Percentiles rank a stretch among this genome's conserved stretches.
phyloP scores from a whole-genome alignment of 2,888 invertebrate genomes.

The Onthophagus sagittarius region DNA sequence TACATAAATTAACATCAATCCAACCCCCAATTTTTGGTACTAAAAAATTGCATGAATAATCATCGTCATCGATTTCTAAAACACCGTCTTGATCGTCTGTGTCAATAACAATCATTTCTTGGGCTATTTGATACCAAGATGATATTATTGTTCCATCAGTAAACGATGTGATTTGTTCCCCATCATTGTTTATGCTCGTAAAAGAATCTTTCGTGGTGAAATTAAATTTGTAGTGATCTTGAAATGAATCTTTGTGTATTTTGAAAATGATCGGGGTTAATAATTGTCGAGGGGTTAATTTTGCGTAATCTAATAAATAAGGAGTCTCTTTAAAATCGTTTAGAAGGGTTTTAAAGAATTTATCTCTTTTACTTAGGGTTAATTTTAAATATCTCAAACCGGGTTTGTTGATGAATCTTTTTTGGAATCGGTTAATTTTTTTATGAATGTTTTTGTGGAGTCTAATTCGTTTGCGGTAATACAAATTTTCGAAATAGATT shows the following conservation, averaged over 20 bases:
- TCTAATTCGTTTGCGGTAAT: conserved; percentile 8
- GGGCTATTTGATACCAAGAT: conserved; percentile 19
- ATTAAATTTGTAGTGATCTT: conserved; percentile 15
- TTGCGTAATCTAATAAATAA: background rate
- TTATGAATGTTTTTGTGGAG: conserved; percentile 13
- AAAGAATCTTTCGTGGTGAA: conserved; percentile 13
- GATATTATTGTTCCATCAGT: conserved; percentile 21
- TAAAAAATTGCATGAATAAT: conserved; percentile 22
- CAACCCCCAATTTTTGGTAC: conserved; percentile 18
- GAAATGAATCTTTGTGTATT: conserved; percentile 6
- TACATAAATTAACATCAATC: conserved; percentile 16
- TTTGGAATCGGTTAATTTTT: conserved; percentile 17
- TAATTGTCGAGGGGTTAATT: background rate
- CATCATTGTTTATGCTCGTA: conserved; percentile 18
- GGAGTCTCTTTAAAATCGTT: background rate
- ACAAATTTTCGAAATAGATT: background rate
- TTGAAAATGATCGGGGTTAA: conserved; percentile 12
- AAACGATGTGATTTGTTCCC: conserved; percentile 18
- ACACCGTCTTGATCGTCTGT: background rate
- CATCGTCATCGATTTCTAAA: conserved; percentile 19
- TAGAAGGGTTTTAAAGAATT: background rate
- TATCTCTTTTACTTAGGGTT: conserved; percentile 7
- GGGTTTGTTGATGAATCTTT: conserved; percentile 15
- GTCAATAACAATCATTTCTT: conserved; percentile 18
- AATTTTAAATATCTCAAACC: conserved; percentile 1